Conservation (phyloP, 35 echinoderm and acorn worm species). For the Patiria miniata region DNA sequence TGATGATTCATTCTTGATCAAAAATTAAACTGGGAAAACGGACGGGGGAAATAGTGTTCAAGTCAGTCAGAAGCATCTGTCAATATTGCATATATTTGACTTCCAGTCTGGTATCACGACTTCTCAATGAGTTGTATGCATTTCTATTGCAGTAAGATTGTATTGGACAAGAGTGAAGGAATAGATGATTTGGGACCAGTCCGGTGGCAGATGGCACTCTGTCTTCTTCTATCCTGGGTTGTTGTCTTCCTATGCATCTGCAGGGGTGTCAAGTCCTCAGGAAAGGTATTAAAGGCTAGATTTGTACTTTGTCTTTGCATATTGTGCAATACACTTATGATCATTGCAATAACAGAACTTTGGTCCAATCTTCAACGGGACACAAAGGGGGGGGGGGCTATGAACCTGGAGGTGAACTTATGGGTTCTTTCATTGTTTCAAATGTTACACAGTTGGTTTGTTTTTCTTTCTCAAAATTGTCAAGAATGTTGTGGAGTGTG, state of each 20-base stretch:
- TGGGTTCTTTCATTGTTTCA: too few species aligned
- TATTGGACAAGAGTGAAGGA: conserved; percentile 40
- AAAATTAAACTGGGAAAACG: too few species aligned
- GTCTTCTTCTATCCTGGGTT: conserved; percentile 72
- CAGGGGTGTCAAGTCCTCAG: conserved; percentile 81
- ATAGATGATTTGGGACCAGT: conserved; percentile 56
- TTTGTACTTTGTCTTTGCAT: not conserved
- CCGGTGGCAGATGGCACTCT: conserved; percentile 70
- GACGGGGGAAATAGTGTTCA: too few species aligned
- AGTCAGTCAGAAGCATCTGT: too few species aligned
- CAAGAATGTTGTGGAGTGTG: too few species aligned
- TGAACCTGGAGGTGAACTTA: too few species aligned
- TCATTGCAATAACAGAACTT: not conserved
- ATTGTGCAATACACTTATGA: not conserved
- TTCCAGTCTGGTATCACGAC: too few species aligned
- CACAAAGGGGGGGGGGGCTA: too few species aligned
- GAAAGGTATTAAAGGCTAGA: conserved; percentile 57
- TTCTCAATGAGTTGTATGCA: not conserved
- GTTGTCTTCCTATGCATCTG: conserved; percentile 72
- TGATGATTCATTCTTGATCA: too few species aligned
- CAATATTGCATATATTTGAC: too few species aligned
- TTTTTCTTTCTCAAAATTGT: too few species aligned
- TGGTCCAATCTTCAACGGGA: not conserved
- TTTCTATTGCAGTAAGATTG: conserved; percentile 37
- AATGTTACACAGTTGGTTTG: too few species aligned